These are phyloP conservation scores for Archips crataeganus DNA, from an alignment of 2,888 invertebrate genomes.

Conservation along the genomic window DNA sequence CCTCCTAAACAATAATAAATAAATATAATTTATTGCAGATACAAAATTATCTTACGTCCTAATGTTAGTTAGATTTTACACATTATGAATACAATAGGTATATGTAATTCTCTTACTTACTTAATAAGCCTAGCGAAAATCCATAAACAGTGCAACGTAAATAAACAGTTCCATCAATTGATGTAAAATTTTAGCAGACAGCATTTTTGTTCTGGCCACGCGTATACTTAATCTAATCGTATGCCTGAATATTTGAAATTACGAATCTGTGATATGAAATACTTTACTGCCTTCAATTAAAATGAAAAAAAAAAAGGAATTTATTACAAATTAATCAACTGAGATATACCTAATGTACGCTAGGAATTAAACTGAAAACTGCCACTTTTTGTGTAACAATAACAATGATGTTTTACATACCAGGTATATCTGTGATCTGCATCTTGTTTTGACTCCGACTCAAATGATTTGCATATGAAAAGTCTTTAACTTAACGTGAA, in stretches of 20 bases:
- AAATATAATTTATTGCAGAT: too few relatives aligned
- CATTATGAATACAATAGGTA: too few relatives aligned
- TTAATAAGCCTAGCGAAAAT: not conserved
- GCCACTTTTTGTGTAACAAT: not conserved
- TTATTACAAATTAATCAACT: not conserved
- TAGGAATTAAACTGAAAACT: not conserved
- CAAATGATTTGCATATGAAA: conserved; percentile 33
- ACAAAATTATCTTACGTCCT: too few relatives aligned
- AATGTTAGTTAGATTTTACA: too few relatives aligned
- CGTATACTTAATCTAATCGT: not conserved
- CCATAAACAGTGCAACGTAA: not conserved
- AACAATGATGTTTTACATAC: not conserved
- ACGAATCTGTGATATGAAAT: too few relatives aligned
- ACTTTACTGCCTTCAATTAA: too few relatives aligned
- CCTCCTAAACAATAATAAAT: not conserved
- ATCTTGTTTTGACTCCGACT: conserved; percentile 29
- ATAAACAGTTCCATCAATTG: not conserved
- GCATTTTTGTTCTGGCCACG: not conserved
- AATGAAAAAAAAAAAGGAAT: not conserved
- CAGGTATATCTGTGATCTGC: not conserved
- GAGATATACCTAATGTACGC: not conserved
- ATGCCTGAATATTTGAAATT: not conserved
- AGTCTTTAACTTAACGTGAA: conserved; percentile 27
- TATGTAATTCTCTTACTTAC: too few relatives aligned
- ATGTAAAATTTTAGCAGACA: not conserved